Evolutionary conservation across 1,140 invertebrate genomes (phyloP).

Genomic region (Drosophila kohkoa): DNA sequence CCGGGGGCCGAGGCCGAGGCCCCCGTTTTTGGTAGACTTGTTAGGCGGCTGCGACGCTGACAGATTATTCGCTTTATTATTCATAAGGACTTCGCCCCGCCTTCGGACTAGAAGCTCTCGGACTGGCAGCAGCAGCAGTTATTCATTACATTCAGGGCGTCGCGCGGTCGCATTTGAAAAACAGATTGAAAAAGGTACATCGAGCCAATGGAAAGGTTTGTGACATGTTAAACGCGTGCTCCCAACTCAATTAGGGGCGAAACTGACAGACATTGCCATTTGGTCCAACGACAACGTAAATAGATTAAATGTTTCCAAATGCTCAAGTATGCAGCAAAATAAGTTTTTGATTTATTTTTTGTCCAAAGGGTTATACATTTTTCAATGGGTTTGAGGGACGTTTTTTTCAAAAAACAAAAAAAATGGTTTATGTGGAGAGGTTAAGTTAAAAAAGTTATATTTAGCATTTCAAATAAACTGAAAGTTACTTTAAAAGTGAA

Average conservation of each 20-base stretch:
- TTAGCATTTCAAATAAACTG: too few species aligned
- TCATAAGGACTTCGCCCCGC: conserved; percentile 67
- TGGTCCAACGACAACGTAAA: conserved; percentile 5
- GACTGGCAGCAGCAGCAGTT: conserved; percentile 34
- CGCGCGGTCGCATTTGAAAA: neutral
- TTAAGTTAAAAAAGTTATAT: neutral
- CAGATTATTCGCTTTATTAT: conserved; percentile 84
- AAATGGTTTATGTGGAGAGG: neutral
- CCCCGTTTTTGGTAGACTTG: conserved; percentile 11
- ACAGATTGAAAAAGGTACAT: conserved; percentile 21
- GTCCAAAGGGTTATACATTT: neutral
- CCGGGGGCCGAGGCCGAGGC: too few species aligned
- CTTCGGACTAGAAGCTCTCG: neutral
- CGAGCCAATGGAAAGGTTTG: conserved; percentile 22
- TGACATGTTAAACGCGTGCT: conserved; percentile 16
- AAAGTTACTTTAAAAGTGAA: too few species aligned
- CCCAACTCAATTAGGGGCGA: conserved; percentile 14
- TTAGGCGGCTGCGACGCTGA: conserved; percentile 76
- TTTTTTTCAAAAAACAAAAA: too few species aligned
- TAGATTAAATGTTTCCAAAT: conserved; percentile 7
- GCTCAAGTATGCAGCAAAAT: conserved; percentile 1
- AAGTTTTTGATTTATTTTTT: conserved; percentile 2
- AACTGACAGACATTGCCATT: neutral
- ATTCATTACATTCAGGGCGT: conserved; percentile 45
- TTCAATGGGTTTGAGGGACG: neutral